phyloP scores from a whole-genome alignment of 23 tunicate genomes.

The Botrylloides violaceus region DNA sequence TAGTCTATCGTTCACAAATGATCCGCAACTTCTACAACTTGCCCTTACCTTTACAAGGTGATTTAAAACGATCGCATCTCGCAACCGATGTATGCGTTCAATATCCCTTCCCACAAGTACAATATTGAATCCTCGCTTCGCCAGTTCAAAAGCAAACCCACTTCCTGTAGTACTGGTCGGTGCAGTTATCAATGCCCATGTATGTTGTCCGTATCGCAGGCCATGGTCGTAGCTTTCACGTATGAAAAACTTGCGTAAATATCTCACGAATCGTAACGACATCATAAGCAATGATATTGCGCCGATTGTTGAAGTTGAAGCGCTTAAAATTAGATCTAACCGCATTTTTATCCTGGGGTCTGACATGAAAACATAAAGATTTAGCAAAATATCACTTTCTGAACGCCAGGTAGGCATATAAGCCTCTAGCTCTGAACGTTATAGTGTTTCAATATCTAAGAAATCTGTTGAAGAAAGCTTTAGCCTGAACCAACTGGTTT shows the following conservation, averaged over 20 bases:
- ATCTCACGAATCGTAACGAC: constrained; percentile 37
- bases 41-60: constrained; percentile 59
- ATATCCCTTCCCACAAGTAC: constrained; percentile 80
- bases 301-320: constrained; percentile 5
- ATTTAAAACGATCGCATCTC: constrained; percentile 63
- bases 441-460: no score
- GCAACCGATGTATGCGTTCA: constrained; percentile 53
- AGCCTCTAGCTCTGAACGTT: no score
- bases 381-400: no score
- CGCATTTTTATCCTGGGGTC: background rate
- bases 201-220: constrained; percentile 63
- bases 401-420: no score
- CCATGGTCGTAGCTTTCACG: constrained; percentile 67
- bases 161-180: constrained; percentile 76
- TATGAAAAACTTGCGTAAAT: constrained; percentile 68
- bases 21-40: no score
- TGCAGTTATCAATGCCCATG: constrained; percentile 84
- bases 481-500: no score
- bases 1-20: no score
- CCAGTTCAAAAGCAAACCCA: constrained; percentile 75
- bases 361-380: no score
- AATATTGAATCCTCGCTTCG: constrained; percentile 67
- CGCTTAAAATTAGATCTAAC: background rate
- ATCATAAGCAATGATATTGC: background rate
- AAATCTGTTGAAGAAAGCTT: no score